These are phyloP conservation scores for Setipinna tenuifilis DNA, from an alignment of 2,797 vertebrate species.

Conservation along the genomic window DNA sequence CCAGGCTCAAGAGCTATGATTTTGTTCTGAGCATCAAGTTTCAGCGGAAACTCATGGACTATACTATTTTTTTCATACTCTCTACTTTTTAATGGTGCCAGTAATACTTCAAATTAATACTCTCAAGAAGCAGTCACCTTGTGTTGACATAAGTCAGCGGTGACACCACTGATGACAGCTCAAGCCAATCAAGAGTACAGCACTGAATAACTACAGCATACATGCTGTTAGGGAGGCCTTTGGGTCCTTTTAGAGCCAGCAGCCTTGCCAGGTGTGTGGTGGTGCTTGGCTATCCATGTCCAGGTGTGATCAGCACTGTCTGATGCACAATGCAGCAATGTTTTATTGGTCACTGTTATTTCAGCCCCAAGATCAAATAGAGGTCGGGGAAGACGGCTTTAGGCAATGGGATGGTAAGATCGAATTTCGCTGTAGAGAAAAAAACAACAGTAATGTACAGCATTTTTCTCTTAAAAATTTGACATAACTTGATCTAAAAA, in stretches of 20 bases:
- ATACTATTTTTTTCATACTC: not conserved
- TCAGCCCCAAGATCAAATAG: constrained; percentile 99
- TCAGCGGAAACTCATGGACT: not conserved
- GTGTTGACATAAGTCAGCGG: not conserved
- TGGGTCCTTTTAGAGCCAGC: constrained; percentile 17
- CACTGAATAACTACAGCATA: not conserved
- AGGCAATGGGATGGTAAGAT: constrained; percentile 99
- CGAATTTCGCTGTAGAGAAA: constrained; percentile 83
- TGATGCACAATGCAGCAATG: constrained; percentile 83
- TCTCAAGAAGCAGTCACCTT: not conserved
- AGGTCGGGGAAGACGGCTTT: constrained; percentile 98
- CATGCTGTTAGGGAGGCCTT: not conserved
- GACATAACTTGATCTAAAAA: constrained; percentile 41
- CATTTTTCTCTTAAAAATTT: constrained; percentile 67
- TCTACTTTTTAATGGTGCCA: no score
- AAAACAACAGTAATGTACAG: constrained; percentile 78
- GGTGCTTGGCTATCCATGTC: constrained; percentile 75
- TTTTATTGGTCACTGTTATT: constrained; percentile 97
- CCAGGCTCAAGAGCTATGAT: not conserved
- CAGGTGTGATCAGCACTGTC: constrained; percentile 82
- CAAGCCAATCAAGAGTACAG: not conserved
- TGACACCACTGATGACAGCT: not conserved
- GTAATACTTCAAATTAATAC: not conserved
- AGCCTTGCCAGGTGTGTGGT: constrained; percentile 4
- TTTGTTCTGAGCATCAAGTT: not conserved